Conservation (phyloP, 2,888 invertebrate genomes). For the Chymomyza fuscimana region DNA sequence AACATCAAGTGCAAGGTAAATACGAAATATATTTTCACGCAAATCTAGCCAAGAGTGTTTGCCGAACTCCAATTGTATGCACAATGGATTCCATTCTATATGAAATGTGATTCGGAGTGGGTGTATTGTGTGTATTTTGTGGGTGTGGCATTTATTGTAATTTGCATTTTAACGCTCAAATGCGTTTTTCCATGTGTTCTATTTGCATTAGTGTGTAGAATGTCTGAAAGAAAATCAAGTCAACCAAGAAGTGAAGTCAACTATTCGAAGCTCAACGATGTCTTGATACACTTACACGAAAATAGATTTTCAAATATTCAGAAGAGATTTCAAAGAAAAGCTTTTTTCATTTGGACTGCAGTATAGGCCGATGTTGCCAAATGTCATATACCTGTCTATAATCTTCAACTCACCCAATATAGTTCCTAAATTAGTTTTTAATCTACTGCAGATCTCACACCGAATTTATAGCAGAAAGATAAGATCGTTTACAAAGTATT, state of each 20-base stretch:
- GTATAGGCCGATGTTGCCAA: no score
- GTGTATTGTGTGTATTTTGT: conserved; percentile 7
- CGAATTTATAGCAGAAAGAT: no score
- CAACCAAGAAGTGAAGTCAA: not conserved
- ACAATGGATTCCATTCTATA: conserved; percentile 6
- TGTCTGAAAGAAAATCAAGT: not conserved
- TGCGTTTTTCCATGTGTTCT: conserved; percentile 53
- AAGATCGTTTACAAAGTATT: no score
- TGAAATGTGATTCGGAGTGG: not conserved
- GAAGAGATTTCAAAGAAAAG: no score
- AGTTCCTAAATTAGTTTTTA: no score
- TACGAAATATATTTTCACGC: conserved; percentile 69
- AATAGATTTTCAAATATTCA: not conserved
- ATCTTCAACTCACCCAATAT: no score
- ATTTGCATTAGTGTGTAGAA: conserved; percentile 46
- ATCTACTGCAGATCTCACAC: no score
- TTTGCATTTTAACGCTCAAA: conserved; percentile 72
- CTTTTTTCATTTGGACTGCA: no score
- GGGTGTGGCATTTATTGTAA: conserved; percentile 58
- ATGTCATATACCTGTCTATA: no score
- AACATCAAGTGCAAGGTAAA: conserved; percentile 73
- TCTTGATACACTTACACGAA: not conserved
- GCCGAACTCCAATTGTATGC: conserved; percentile 55
- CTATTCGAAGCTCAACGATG: not conserved
- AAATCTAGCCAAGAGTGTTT: conserved; percentile 48